A percentile compares a stretch with the other conserved stretches of the same genome.
Evolutionary conservation across 2,797 vertebrate species (phyloP).

Genomic region (Denticeps clupeoides): DNA sequence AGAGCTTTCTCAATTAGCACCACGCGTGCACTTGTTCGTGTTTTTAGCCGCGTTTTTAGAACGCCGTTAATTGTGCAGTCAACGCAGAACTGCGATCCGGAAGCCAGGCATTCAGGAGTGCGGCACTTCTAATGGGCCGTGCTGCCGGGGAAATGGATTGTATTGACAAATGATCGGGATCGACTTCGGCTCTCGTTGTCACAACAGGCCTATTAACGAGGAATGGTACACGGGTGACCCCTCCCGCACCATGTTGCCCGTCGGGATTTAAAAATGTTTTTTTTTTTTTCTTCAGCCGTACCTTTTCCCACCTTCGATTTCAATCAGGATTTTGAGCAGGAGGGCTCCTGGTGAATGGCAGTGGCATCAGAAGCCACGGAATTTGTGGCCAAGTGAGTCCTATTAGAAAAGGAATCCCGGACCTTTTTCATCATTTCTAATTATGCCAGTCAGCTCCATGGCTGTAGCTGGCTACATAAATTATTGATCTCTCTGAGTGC

Average conservation of each 20-base stretch:
- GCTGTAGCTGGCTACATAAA: constrained; percentile 29
- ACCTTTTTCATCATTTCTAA: too few species aligned
- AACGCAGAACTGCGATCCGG: constrained; percentile 34
- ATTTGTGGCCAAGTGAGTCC: constrained; percentile 40
- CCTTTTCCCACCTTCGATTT: too few species aligned
- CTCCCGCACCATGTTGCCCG: too few species aligned
- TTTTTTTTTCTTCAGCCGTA: too few species aligned
- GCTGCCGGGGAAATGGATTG: constrained; percentile 42
- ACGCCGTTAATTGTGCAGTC: not conserved
- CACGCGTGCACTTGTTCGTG: too few species aligned
- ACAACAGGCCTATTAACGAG: constrained; percentile 28
- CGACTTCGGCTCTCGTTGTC: constrained; percentile 14
- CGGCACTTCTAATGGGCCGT: too few species aligned
- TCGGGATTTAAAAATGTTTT: too few species aligned
- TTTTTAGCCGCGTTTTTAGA: not conserved
- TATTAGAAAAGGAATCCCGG: constrained; percentile 44
- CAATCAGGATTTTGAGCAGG: too few species aligned
- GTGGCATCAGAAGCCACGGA: too few species aligned
- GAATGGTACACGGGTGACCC: too few species aligned
- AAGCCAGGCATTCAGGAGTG: too few species aligned
- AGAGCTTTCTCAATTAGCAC: constrained; percentile 1
- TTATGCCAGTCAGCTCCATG: constrained; percentile 24
- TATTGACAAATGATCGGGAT: constrained; percentile 37
- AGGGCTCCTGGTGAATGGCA: too few species aligned
- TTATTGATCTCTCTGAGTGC: constrained; percentile 49